Evolutionary conservation across 30 jellyfish, hydroid and myxozoan genomes (phyloP), one percentile per base, ranked within the genome.

Genomic region (Chironex yamaguchii): DNA sequence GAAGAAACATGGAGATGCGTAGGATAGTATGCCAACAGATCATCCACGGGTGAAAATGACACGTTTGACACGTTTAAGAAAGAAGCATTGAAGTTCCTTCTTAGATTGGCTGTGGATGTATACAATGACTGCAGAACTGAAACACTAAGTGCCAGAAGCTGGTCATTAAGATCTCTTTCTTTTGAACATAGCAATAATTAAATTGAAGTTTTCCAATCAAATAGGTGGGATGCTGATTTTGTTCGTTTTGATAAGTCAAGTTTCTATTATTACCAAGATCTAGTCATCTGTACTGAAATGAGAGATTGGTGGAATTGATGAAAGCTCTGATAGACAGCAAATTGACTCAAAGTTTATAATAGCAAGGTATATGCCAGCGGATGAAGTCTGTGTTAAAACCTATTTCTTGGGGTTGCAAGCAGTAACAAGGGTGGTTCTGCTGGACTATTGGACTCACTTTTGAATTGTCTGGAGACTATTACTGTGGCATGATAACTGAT

Each of bases 61-160:
- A n/a, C n/a, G n/a, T 28, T 23, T 25, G 22, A 76, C 13, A 78
- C 24, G 68, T 54, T 30, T 21, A 49, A 78, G 70, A 35, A 29
- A 53, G 84, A 78, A 31, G 62, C 84, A 25, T 53, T 52, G 4
- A 49, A 78, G 13, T 53, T 53, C 20, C 68, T 78, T 20, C 83
- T 32, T 36, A n/a, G 69, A 33, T 62, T 53, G 69, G 90, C 70
- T 17, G 90, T 78, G 80, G 90, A 54, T 76, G 83, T 42, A 36
- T 35, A 36, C 73, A 80, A 80, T 64, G 85, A 80, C 85, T 64
- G 73, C 50, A n/a, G 54, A 62, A 35, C 75, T 35, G 85, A 63
- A 64, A 62, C 84, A 80, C 31, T 53, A 34, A 49, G 79, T 76
- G 89, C 89, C 50, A 49, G 89, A 65, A 80, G 91, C 85, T 80